These are phyloP conservation scores for Andrena bucephala DNA, from an alignment of 2,888 invertebrate genomes.

Conservation along the genomic window DNA sequence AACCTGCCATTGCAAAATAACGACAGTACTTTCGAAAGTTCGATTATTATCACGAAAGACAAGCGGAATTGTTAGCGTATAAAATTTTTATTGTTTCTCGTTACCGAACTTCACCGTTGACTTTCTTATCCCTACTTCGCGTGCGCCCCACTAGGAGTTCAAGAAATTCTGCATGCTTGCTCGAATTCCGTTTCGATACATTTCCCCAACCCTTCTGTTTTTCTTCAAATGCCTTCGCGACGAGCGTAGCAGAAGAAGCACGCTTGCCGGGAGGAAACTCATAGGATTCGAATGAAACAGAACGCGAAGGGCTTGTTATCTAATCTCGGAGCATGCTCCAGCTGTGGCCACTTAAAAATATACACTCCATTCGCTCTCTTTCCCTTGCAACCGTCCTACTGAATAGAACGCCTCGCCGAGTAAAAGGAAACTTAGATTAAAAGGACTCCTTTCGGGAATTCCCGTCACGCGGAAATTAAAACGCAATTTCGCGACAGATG, in stretches of 20 bases:
- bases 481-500: slow-evolving; percentile 13
- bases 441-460: slow-evolving; percentile 18
- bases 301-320: slow-evolving; percentile 64
- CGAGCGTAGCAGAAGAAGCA: background rate
- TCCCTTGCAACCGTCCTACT: slow-evolving; percentile 11
- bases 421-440: slow-evolving; percentile 16
- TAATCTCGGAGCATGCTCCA: slow-evolving; percentile 66
- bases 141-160: background rate
- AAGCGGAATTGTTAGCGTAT: background rate
- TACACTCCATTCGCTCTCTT: slow-evolving; percentile 40
- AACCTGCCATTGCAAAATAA: slow-evolving; percentile 17
- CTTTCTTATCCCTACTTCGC: background rate
- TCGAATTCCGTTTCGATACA: background rate
- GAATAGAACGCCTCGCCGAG: background rate
- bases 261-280: slow-evolving; percentile 20
- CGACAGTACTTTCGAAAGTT: slow-evolving; percentile 42
- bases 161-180: background rate
- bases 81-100: slow-evolving; percentile 35
- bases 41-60: slow-evolving; percentile 36
- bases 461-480: slow-evolving; percentile 19
- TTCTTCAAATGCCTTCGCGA: background rate
- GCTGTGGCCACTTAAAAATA: slow-evolving; percentile 72
- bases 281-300: slow-evolving; percentile 38
- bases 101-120: slow-evolving; percentile 3
- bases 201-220: background rate